A percentile compares a stretch with the other conserved stretches of the same genome.
Conservation (phyloP, 1,140 invertebrate species). For the Drosophila asahinai region DNA sequence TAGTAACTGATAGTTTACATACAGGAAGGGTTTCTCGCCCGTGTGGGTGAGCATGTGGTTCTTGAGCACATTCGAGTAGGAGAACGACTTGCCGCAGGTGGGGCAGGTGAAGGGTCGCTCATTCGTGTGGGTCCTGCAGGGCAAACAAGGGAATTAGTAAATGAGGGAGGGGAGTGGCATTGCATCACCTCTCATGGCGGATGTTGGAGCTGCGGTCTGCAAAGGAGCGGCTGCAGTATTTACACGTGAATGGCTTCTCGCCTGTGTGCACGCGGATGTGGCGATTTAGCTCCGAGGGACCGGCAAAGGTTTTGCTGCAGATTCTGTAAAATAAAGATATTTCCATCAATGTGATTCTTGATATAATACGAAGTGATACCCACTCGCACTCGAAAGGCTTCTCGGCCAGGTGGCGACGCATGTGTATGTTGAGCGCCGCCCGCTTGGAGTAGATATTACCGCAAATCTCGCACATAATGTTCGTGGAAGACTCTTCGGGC, state of each 20-base stretch:
- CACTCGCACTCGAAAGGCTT: constrained; percentile 83
- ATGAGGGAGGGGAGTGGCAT: not conserved
- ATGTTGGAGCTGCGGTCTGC: constrained; percentile 87
- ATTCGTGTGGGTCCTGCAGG: constrained; percentile 88
- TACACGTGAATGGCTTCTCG: constrained; percentile 89
- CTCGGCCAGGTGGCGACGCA: constrained; percentile 78
- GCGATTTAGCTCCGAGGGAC: constrained; percentile 75
- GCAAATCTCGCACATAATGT: constrained; percentile 81
- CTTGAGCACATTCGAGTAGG: constrained; percentile 88
- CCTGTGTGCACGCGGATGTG: constrained; percentile 81
- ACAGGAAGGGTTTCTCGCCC: constrained; percentile 82
- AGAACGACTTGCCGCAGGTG: constrained; percentile 90
- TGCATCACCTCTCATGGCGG: constrained; percentile 86
- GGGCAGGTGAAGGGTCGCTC: constrained; percentile 90
- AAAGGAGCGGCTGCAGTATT: constrained; percentile 90
- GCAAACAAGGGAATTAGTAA: constrained; percentile 4
- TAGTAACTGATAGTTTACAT: constrained; percentile 19
- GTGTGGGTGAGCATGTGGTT: constrained; percentile 86
- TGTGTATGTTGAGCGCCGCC: constrained; percentile 78
- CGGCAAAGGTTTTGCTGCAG: constrained; percentile 75
- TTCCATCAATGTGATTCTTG: not conserved
- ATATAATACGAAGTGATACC: constrained; percentile 4
- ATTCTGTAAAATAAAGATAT: constrained; percentile 51
- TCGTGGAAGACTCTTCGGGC: constrained; percentile 63
- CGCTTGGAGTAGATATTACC: constrained; percentile 80